A percentile compares a stretch with the other conserved stretches of the same genome.
These are phyloP conservation scores for Eretmochelys imbricata DNA, from an alignment of 2,113 vertebrate genomes.

Conservation along the genomic window DNA sequence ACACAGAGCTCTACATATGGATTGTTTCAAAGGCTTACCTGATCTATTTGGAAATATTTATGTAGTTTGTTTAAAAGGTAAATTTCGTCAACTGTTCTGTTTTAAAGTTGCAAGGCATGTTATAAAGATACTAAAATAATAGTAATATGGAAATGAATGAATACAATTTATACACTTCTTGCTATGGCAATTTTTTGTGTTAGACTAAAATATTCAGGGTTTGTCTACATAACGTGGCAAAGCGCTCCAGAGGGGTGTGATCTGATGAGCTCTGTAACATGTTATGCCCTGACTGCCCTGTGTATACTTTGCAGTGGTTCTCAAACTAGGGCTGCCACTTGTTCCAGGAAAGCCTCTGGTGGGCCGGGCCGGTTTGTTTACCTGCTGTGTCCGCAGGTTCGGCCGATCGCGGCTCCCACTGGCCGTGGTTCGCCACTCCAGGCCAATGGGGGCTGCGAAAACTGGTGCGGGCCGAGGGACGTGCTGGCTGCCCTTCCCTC, in stretches of 20 bases:
- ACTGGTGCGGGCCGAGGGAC: too few species aligned
- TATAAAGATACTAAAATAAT: not conserved
- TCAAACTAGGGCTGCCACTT: too few species aligned
- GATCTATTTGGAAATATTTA: not conserved
- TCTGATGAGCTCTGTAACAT: not conserved
- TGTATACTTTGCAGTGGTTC: not conserved
- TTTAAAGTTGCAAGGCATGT: not conserved
- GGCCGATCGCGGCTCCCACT: too few species aligned
- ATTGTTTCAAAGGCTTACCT: not conserved
- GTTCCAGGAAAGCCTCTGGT: too few species aligned
- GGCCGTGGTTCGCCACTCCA: too few species aligned
- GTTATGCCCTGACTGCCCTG: not conserved
- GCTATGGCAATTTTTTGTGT: not conserved
- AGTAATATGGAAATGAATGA: not conserved
- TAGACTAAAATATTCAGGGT: not conserved
- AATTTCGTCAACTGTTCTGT: not conserved
- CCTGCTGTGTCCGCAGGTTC: too few species aligned
- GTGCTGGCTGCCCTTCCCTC: too few species aligned
- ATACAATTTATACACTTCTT: not conserved
- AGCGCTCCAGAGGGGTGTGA: not conserved
- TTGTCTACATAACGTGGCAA: not conserved
- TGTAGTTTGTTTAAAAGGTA: not conserved
- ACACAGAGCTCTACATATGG: not conserved
- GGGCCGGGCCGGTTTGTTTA: too few species aligned
- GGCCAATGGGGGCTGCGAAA: too few species aligned